phyloP scores from a whole-genome alignment of 1,140 invertebrate genomes.

The Chelonus insularis region DNA sequence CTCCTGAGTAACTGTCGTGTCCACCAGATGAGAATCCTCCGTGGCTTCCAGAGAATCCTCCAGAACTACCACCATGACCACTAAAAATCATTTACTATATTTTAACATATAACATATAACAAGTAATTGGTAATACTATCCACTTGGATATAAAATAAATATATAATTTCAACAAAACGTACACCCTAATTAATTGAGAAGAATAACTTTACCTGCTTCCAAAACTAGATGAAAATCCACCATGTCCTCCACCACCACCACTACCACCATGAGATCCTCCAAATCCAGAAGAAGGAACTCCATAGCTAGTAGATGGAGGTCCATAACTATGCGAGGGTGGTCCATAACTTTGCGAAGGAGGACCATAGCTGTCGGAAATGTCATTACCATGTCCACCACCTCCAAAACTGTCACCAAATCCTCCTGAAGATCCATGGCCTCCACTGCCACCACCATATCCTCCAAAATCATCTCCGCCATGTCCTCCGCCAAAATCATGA shows the following conservation, averaged over 20 bases:
- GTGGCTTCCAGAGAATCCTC: background rate
- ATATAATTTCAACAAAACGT: no score
- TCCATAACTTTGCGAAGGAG: constrained; percentile 5
- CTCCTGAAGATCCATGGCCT: constrained; percentile 24
- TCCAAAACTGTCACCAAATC: background rate
- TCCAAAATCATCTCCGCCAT: constrained; percentile 23
- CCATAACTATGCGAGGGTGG: constrained; percentile 3
- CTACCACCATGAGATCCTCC: background rate
- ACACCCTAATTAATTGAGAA: no score
- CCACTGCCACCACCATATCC: constrained; percentile 26
- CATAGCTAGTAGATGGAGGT: background rate
- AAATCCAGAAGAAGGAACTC: background rate
- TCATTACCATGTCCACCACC: background rate
- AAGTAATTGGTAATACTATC: no score
- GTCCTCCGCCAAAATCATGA: constrained; percentile 23
- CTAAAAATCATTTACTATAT: no score
- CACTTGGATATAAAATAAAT: no score
- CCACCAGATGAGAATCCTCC: background rate
- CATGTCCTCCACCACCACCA: no score
- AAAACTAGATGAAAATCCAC: background rate
- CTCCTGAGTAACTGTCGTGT: background rate
- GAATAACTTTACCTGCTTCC: constrained; percentile 4
- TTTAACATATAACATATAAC: no score
- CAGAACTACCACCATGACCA: background rate
- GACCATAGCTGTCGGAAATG: constrained; percentile 11